Evolutionary conservation across 2,113 vertebrate species (phyloP), one percentile per base, ranked within the genome.

Genomic region (Dunckerocampus dactyliophorus): DNA sequence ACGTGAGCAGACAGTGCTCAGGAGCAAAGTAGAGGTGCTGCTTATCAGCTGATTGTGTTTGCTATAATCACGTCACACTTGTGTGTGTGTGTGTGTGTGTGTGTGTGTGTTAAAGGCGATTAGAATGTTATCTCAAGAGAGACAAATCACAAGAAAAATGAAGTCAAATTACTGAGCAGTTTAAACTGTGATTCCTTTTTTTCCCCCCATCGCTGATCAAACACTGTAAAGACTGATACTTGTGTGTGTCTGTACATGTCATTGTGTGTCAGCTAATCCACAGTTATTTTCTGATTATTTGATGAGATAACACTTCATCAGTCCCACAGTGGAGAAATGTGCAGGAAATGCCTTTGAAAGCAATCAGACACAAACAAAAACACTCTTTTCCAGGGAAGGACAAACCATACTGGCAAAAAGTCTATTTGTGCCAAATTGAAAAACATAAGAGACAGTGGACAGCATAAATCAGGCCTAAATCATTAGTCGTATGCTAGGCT

Each of bases 171-270:
- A 62, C 55, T 13, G 6, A 76, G 17, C 52, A 59, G 47, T 69
- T 63, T 59, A 14, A 62, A 45, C 45, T 61, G 71, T 67, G 47
- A 67, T 69, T 70, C 58, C 20, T 69, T 48, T 74, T 37, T 53
- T 45, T 15, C n/a, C n/a, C 52, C 45, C 28, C 12, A 28, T 56
- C 64, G 47, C 47, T 17, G 28, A 28, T 52, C 50, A 17, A 52
- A 31, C 48, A 65, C 28, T 21, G 57, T 34, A 6, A 65, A 55
- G 53, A 58, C 46, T 55, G 39, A 47, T 17, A 20, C 1, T 2
- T 49, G 19, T 47, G 67, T 52, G n/a, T 37, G 53, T 49, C 21
- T 52, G 52, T 58, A 21, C n/a, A 7, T 56, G 28, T 60, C 54
- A 52, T 1, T 21, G 22, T 42, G 47, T 51, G 48, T 37, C 48